A percentile compares a stretch with the other conserved stretches of the same genome.
These are phyloP conservation scores for Mobula birostris DNA, from an alignment of 2,113 vertebrate genomes.

Conservation along the genomic window DNA sequence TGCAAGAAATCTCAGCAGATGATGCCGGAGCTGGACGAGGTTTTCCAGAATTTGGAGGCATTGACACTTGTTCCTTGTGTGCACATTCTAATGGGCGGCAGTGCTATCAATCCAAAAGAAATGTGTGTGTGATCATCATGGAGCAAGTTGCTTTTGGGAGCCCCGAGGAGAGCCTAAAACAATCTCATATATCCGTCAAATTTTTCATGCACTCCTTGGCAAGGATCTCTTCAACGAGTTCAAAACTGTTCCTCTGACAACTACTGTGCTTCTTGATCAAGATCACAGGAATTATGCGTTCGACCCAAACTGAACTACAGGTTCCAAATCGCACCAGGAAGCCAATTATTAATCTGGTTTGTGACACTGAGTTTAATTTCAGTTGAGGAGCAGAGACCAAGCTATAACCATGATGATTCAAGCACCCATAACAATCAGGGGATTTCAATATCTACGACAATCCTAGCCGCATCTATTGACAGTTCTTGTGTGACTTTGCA, in stretches of 20 bases:
- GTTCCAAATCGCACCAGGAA: constrained; percentile 71
- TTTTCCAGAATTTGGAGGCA: constrained; percentile 73
- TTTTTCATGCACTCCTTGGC: constrained; percentile 84
- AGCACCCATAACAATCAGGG: constrained; percentile 77
- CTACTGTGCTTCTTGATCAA: constrained; percentile 69
- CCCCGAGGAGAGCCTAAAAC: constrained; percentile 63
- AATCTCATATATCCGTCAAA: constrained; percentile 68
- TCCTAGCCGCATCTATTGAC: neutral
- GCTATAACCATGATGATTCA: constrained; percentile 69
- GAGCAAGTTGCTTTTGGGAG: constrained; percentile 60
- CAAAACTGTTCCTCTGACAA: constrained; percentile 63
- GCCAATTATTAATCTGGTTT: constrained; percentile 67
- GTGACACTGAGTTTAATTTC: constrained; percentile 44
- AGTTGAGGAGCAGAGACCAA: neutral
- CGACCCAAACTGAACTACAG: constrained; percentile 81
- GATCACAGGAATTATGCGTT: constrained; percentile 81
- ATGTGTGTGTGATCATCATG: constrained; percentile 82
- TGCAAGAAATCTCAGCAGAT: constrained; percentile 69
- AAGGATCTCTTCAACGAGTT: constrained; percentile 81
- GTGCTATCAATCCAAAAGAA: constrained; percentile 72
- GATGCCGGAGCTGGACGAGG: constrained; percentile 69
- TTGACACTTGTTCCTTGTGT: constrained; percentile 77
- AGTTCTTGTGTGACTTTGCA: neutral
- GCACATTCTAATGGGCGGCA: constrained; percentile 84
- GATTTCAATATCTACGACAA: constrained; percentile 62